These are phyloP conservation scores for Virgularia gustaviana DNA, from an alignment of 92 coral and sea anemone species.

Conservation along the genomic window DNA sequence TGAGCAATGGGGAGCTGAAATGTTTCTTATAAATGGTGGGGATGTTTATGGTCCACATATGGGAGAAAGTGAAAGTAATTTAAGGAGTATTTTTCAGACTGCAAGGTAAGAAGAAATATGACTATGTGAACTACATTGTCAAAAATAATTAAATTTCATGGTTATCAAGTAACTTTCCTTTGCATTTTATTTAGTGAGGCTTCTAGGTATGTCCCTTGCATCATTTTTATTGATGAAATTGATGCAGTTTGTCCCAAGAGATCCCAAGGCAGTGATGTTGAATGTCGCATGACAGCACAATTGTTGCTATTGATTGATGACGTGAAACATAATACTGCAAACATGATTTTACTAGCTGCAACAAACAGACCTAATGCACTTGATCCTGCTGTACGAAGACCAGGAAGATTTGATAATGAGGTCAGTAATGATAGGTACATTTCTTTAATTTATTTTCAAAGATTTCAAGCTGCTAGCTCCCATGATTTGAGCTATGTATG, in stretches of 20 bases:
- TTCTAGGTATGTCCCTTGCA: conserved; percentile 69
- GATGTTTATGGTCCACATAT: conserved; percentile 93
- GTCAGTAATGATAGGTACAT: too few relatives aligned
- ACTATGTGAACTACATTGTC: not conserved
- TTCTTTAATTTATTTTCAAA: not conserved
- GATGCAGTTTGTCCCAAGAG: conserved; percentile 95
- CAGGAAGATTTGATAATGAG: conserved; percentile 97
- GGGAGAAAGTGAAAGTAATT: conserved; percentile 95
- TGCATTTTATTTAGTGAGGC: conserved; percentile 57
- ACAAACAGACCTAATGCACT: conserved; percentile 97
- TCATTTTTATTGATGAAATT: conserved; percentile 90
- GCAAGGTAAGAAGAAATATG: conserved; percentile 83
- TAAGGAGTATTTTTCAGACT: conserved; percentile 70
- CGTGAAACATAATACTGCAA: conserved; percentile 58
- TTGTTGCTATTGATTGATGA: conserved; percentile 91
- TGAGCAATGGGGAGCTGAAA: conserved; percentile 63
- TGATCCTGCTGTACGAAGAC: conserved; percentile 90
- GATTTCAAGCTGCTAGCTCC: not conserved
- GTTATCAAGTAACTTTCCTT: not conserved
- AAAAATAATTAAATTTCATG: not conserved
- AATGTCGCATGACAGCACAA: conserved; percentile 85
- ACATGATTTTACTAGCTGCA: conserved; percentile 81
- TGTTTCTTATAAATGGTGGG: conserved; percentile 77
- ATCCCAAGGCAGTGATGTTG: conserved; percentile 71
- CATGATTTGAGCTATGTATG: not conserved